phyloP scores from a whole-genome alignment of 2,113 vertebrate species.

The Haemorhous mexicanus region DNA sequence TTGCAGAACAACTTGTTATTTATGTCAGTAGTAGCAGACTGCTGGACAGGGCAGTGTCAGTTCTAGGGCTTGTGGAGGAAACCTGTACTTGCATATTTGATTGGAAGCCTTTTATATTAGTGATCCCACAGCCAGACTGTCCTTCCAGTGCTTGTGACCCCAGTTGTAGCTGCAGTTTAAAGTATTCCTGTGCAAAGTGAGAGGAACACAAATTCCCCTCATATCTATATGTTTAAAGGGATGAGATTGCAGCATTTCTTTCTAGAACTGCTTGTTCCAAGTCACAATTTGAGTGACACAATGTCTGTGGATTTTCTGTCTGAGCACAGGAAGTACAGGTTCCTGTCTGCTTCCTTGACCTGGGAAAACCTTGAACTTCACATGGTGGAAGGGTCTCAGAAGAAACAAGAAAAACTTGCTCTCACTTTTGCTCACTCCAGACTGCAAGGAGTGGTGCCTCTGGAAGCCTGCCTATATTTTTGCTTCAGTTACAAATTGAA shows the following conservation, averaged over 20 bases:
- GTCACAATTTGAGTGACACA: not conserved
- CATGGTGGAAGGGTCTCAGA: not conserved
- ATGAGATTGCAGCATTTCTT: not conserved
- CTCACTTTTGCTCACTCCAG: not conserved
- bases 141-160: not conserved
- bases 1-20: not conserved
- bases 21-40: not conserved
- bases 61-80: not conserved
- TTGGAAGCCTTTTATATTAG: not conserved
- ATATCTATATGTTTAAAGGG: not conserved
- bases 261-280: not conserved
- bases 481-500: not conserved
- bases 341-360: not conserved
- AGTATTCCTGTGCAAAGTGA: not conserved
- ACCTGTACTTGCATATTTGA: not conserved
- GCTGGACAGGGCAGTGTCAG: not conserved
- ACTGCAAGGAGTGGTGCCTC: not conserved
- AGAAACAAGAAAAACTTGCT: conserved; percentile 6
- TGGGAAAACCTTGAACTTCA: not conserved
- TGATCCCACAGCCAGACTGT: not conserved
- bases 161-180: not conserved
- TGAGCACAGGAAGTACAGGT: not conserved
- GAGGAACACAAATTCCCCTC: not conserved
- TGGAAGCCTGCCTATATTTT: not conserved
- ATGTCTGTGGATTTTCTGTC: not conserved